These are phyloP conservation scores for Sipha flava DNA, from an alignment of 1,140 invertebrate genomes.

Conservation along the genomic window DNA sequence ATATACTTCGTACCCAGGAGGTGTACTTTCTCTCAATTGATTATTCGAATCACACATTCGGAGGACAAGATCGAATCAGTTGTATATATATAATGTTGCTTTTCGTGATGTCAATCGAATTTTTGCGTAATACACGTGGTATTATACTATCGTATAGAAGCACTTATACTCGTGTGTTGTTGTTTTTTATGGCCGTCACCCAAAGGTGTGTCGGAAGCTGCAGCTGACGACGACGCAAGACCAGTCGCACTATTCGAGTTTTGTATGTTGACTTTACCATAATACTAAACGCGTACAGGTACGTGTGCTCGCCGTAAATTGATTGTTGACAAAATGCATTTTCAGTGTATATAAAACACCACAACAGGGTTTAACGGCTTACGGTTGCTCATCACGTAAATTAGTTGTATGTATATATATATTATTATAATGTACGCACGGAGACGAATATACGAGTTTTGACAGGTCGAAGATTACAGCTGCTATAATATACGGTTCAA, in stretches of 20 bases:
- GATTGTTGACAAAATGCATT: neutral
- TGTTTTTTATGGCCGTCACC: neutral
- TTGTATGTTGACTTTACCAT: neutral
- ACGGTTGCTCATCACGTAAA: neutral
- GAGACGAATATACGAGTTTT: neutral
- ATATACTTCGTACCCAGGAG: too few relatives aligned
- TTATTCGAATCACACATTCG: neutral
- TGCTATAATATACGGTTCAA: too few relatives aligned
- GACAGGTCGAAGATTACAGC: neutral
- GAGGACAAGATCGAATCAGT: neutral
- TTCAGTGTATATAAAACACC: neutral
- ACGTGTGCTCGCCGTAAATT: neutral
- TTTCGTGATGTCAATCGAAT: conserved; percentile 17
- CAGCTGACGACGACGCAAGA: neutral
- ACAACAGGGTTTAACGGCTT: neutral
- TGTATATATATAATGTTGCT: neutral
- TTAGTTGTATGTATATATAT: too few relatives aligned
- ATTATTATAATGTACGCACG: too few relatives aligned
- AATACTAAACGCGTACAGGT: neutral
- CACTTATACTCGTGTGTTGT: neutral
- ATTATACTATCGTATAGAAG: neutral
- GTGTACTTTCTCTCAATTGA: conserved; percentile 8
- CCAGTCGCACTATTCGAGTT: neutral
- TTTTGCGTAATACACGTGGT: neutral
- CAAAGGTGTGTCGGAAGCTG: conserved; percentile 13